phyloP scores from a whole-genome alignment of 2,113 vertebrate species.

The Pithys albifrons region DNA sequence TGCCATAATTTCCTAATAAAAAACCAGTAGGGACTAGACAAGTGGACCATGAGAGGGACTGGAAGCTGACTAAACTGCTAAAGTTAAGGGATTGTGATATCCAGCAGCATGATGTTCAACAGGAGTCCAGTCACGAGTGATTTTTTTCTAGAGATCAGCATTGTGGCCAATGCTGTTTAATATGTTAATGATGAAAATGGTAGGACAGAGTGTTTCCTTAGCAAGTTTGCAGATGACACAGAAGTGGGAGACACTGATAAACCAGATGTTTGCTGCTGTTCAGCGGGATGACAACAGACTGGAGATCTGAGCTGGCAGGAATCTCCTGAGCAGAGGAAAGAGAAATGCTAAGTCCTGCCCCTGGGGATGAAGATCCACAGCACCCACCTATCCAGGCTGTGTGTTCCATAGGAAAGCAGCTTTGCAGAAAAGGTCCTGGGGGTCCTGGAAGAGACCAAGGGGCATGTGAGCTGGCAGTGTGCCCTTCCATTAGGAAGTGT shows the following conservation, averaged over 20 bases:
- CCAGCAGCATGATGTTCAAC: background rate
- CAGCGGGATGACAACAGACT: background rate
- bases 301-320: background rate
- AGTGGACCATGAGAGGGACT: background rate
- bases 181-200: background rate
- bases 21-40: background rate
- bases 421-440: background rate
- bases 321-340: background rate
- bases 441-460: background rate
- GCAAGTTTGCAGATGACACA: background rate
- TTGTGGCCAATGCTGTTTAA: background rate
- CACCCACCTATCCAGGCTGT: background rate
- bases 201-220: background rate
- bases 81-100: background rate
- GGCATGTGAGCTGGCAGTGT: background rate
- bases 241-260: background rate
- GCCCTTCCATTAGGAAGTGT: too few relatives aligned
- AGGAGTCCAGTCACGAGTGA: background rate
- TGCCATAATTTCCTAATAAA: background rate
- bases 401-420: background rate
- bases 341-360: background rate
- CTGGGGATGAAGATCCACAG: background rate
- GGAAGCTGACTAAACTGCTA: background rate
- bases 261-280: background rate
- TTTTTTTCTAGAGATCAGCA: background rate